phyloP scores from a whole-genome alignment of 2,113 vertebrate species.

The Lasiurus borealis region DNA sequence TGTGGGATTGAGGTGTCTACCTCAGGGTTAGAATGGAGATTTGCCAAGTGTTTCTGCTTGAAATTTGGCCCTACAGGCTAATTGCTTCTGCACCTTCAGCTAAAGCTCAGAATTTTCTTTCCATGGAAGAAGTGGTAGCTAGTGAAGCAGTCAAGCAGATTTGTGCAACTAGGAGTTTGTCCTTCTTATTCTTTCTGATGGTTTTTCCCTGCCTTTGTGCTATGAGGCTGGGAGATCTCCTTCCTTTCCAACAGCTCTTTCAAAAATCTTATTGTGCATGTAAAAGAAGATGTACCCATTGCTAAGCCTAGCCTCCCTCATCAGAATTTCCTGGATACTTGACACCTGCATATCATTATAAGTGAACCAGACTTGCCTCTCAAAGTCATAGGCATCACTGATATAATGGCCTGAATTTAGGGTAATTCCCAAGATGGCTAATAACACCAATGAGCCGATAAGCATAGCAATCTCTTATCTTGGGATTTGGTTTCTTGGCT shows the following conservation, averaged over 20 bases:
- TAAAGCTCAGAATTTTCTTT: constrained; percentile 21
- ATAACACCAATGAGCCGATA: constrained; percentile 69
- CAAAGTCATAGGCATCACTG: constrained; percentile 69
- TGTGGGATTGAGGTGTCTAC: not conserved
- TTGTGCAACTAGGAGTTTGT: not conserved
- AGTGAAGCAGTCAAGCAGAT: not conserved
- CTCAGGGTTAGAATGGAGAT: not conserved
- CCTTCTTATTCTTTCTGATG: not conserved
- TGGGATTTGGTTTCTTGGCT: not conserved
- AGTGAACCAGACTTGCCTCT: constrained; percentile 42
- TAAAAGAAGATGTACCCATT: constrained; percentile 76
- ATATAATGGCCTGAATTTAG: constrained; percentile 70
- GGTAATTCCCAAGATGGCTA: constrained; percentile 64
- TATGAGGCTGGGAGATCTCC: not conserved
- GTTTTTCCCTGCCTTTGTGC: not conserved
- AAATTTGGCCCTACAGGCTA: not conserved
- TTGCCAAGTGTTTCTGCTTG: not conserved
- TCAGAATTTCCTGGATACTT: not conserved
- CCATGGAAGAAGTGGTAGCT: not conserved
- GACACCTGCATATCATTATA: constrained; percentile 57
- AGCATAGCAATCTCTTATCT: not conserved
- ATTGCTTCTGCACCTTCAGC: not conserved
- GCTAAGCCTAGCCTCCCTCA: not conserved
- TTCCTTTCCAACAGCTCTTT: constrained; percentile 56
- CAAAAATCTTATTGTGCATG: constrained; percentile 73